phyloP scores from a whole-genome alignment of 2,888 invertebrate species.

The Apotomis betuletana region DNA sequence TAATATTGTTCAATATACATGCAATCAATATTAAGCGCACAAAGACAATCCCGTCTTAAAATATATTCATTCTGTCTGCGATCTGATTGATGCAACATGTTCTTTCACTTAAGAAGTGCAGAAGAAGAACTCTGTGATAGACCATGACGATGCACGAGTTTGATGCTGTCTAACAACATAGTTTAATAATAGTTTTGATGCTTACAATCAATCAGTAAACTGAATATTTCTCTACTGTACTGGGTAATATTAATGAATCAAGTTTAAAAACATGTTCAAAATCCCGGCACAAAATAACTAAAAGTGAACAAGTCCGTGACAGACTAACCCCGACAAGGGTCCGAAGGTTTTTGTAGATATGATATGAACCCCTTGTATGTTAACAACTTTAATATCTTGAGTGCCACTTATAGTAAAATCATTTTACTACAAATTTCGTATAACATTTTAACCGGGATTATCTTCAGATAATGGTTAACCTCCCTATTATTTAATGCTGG shows the following conservation, averaged over 20 bases:
- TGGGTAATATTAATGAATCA: not conserved
- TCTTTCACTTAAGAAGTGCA: too few species aligned
- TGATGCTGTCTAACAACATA: too few species aligned
- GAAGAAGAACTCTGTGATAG: too few species aligned
- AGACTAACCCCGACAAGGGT: slow-evolving; percentile 28
- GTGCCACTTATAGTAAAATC: slow-evolving; percentile 19
- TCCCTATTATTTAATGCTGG: slow-evolving; percentile 2
- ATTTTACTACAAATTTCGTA: slow-evolving; percentile 10
- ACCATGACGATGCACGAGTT: too few species aligned
- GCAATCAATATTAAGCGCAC: too few species aligned
- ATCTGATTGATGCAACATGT: too few species aligned
- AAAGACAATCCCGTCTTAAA: too few species aligned
- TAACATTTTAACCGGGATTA: slow-evolving; percentile 7
- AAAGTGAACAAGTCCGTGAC: slow-evolving; percentile 11
- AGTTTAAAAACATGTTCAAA: slow-evolving; percentile 1
- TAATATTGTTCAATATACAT: too few species aligned
- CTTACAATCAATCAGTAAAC: not conserved
- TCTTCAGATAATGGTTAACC: slow-evolving; percentile 8
- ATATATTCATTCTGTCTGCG: too few species aligned
- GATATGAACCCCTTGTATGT: slow-evolving; percentile 26
- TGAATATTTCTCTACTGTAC: not conserved
- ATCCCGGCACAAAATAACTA: slow-evolving; percentile 7
- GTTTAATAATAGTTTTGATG: too few species aligned
- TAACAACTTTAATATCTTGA: slow-evolving; percentile 33
- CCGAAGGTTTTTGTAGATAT: slow-evolving; percentile 24